Evolutionary conservation across 2,113 vertebrate species (phyloP).

Genomic region (Probosciger aterrimus): DNA sequence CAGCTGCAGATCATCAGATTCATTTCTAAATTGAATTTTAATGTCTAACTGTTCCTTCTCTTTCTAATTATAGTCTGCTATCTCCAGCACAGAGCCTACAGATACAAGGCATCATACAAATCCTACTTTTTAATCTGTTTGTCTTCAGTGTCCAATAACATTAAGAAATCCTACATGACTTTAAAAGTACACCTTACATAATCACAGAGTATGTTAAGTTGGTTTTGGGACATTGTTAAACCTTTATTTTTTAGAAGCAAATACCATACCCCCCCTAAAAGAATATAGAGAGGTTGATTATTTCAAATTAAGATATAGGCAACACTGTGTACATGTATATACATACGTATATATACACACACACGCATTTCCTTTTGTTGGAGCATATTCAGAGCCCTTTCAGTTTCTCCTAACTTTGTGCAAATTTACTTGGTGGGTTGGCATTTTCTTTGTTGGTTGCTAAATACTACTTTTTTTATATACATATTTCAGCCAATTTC

Average conservation of each 20-base stretch:
- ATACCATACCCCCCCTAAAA: not conserved
- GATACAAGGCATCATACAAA: not conserved
- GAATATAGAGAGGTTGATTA: not conserved
- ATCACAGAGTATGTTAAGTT: not conserved
- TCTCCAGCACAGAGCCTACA: not conserved
- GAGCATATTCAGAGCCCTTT: not conserved
- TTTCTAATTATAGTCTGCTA: not conserved
- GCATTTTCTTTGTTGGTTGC: not conserved
- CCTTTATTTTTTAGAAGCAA: not conserved
- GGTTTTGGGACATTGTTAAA: not conserved
- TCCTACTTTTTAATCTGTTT: not conserved
- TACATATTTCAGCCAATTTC: not conserved
- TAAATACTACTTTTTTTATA: not conserved
- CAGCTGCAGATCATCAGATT: not conserved
- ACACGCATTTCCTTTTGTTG: not conserved
- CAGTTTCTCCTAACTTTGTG: not conserved
- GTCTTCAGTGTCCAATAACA: not conserved
- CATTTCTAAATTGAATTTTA: not conserved
- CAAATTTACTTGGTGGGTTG: not conserved
- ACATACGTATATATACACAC: rapidly evolving
- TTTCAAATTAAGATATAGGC: not conserved
- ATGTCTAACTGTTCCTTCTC: not conserved
- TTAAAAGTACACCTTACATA: not conserved
- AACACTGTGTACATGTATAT: not conserved
- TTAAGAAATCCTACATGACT: not conserved